Percentiles rank a stretch among this genome's conserved stretches.
These are phyloP conservation scores for Elaeidobius kamerunicus DNA, from an alignment of 2,888 invertebrate genomes.

Conservation along the genomic window DNA sequence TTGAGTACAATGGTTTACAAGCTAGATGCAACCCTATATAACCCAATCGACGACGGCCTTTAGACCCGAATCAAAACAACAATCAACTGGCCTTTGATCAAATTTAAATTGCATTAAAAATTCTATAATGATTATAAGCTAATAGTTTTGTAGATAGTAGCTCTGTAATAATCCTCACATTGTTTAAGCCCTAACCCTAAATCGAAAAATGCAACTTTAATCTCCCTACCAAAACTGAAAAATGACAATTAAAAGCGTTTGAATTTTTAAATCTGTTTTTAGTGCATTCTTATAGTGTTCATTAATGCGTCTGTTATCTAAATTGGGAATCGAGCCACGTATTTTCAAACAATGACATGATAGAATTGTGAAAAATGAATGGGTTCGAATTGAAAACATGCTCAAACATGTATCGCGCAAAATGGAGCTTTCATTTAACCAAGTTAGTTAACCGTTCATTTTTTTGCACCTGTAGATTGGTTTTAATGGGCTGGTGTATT, in stretches of 20 bases:
- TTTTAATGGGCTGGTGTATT: not conserved
- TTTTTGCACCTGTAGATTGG: conserved; percentile 2
- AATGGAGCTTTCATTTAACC: conserved; percentile 14
- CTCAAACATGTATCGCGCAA: conserved; percentile 17
- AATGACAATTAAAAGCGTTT: conserved; percentile 12
- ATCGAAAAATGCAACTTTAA: conserved; percentile 19
- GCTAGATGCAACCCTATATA: too few species aligned
- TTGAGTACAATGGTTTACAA: too few species aligned
- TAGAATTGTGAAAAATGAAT: conserved; percentile 37
- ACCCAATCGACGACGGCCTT: not conserved
- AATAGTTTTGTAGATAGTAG: too few species aligned
- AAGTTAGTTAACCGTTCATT: conserved; percentile 15
- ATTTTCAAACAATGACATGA: conserved; percentile 35
- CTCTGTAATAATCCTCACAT: too few species aligned
- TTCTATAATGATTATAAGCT: too few species aligned
- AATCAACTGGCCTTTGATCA: too few species aligned
- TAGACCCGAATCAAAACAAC: too few species aligned
- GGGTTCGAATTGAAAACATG: conserved; percentile 35
- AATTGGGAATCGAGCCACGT: conserved; percentile 35
- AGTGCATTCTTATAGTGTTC: conserved; percentile 23
- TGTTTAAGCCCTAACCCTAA: not conserved
- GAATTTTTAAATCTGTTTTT: conserved; percentile 23
- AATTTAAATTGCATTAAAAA: too few species aligned
- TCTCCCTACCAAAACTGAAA: conserved; percentile 5
- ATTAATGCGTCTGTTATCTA: conserved; percentile 33